Evolutionary conservation across 1,140 invertebrate genomes (phyloP), one percentile per base, ranked within the genome.

Genomic region (Megathymus violae): DNA sequence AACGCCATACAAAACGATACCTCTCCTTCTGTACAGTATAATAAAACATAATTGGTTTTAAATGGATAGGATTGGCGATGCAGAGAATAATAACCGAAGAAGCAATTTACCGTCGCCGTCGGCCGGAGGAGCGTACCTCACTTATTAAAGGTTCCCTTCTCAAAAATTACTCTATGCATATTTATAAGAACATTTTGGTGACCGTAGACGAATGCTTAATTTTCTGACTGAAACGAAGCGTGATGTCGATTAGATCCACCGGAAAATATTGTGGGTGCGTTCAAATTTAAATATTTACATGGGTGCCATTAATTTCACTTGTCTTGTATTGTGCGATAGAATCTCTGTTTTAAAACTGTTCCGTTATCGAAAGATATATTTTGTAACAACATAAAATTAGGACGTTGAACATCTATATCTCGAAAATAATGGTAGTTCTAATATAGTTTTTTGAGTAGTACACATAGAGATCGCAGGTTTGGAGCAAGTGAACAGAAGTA

Each of bases 11-110:
- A 27, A 56, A 34, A 38, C 16, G 65, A 71, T 38, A 54, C 17
- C 65, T 69, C 27, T 86, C 74, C 40, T 50, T 87, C 83, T 74
- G 60, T 54, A 41, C 44, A 65, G 74, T 69, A 78, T 91, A 90
- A 91, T 91, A 89, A 90, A 91, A 89, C 83, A 85, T 89, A 91
- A 91, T 91, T 89, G 88, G 79, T 90, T 91, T 91, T 89, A 90
- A 91, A 89, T 86, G 87, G 68, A 84, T 81, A 85, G 82, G 88
- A 91, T 91, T 91, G 89, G 88, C 82, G 82, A 85, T 84, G 77
- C 76, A 56, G 62, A 69, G 71, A 75, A 81, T 86, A 84, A 87
- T 79, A 82, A 80, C 77, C 71, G 59, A 76, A 74, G 75, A 79
- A 80, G 85, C 80, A 89, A 91, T 89, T 90, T 88, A 78, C 78